A percentile compares a stretch with the other conserved stretches of the same genome.
These are phyloP conservation scores for Cheilosia vernalis DNA, from an alignment of 2,888 invertebrate genomes.

Conservation along the genomic window DNA sequence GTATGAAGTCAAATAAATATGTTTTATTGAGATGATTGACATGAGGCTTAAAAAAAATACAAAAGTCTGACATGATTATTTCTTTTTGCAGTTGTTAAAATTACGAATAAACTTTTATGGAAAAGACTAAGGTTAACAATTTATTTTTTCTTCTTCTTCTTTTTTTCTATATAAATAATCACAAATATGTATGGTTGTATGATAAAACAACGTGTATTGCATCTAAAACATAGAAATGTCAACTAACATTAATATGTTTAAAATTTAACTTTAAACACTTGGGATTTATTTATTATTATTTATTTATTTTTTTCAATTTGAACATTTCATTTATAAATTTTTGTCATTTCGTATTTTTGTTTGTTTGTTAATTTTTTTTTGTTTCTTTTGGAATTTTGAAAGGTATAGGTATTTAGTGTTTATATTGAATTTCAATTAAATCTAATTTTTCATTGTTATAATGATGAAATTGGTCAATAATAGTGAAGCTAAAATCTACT, in stretches of 20 bases:
- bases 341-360: slow-evolving; percentile 21
- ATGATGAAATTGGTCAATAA: slow-evolving; percentile 75
- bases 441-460: slow-evolving; percentile 61
- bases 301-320: slow-evolving; percentile 56
- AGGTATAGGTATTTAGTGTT: slow-evolving; percentile 48
- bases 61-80: slow-evolving; percentile 66
- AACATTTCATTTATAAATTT: slow-evolving; percentile 46
- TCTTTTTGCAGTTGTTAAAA: slow-evolving; percentile 32
- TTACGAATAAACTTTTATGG: slow-evolving; percentile 52
- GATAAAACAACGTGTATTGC: slow-evolving; percentile 68
- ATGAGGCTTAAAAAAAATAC: slow-evolving; percentile 74
- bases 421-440: slow-evolving; percentile 56
- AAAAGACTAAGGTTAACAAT: slow-evolving; percentile 60
- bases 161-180: slow-evolving; percentile 56
- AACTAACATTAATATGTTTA: slow-evolving; percentile 71
- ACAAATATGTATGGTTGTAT: slow-evolving; percentile 69
- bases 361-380: no score
- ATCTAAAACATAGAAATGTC: slow-evolving; percentile 69
- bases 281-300: slow-evolving; percentile 36
- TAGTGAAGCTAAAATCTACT: slow-evolving; percentile 75
- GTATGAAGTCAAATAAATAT: slow-evolving; percentile 72
- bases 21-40: slow-evolving; percentile 74
- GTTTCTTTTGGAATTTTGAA: slow-evolving; percentile 65
- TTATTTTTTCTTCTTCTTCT: slow-evolving; percentile 15
- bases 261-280: slow-evolving; percentile 73